Evolutionary conservation across 2,797 vertebrate genomes (phyloP).

Genomic region (Chrosomus eos): DNA sequence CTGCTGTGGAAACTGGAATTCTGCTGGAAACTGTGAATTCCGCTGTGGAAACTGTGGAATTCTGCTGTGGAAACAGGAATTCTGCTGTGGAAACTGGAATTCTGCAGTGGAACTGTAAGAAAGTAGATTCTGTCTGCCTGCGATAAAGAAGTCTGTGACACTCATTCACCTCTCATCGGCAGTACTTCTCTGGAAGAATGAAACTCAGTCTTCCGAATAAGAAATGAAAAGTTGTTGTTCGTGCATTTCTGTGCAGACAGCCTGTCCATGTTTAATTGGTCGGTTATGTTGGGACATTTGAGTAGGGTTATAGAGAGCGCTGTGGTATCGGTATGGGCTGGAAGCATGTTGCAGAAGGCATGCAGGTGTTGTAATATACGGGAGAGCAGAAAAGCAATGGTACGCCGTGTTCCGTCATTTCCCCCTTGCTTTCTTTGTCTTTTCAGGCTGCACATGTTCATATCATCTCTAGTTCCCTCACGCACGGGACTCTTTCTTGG

Average conservation of each 20-base stretch:
- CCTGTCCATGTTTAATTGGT: slow-evolving; percentile 52
- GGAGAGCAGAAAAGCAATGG: slow-evolving; percentile 74
- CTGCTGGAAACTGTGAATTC: not conserved
- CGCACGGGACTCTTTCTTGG: slow-evolving; percentile 82
- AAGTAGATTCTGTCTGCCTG: not conserved
- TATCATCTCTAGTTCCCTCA: slow-evolving; percentile 57
- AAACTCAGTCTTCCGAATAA: slow-evolving; percentile 6
- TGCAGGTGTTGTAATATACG: slow-evolving; percentile 80
- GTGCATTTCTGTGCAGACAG: slow-evolving; percentile 1
- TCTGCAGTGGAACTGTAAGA: not conserved
- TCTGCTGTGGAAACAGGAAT: not conserved
- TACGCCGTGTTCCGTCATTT: slow-evolving; percentile 54
- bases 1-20: not conserved
- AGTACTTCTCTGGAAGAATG: slow-evolving; percentile 47
- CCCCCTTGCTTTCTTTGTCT: slow-evolving; percentile 33
- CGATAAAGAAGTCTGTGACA: not conserved
- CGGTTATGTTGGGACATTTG: slow-evolving; percentile 64
- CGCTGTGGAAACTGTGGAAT: not conserved
- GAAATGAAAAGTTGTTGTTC: not conserved
- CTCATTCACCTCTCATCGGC: not conserved
- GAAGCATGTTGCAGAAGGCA: slow-evolving; percentile 82
- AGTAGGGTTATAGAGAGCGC: slow-evolving; percentile 73
- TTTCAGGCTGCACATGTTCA: slow-evolving; percentile 22
- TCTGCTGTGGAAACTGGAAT: not conserved
- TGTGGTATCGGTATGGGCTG: slow-evolving; percentile 70